Evolutionary conservation across 2,888 invertebrate genomes (phyloP).

Genomic region (Sylvicola cinctus): DNA sequence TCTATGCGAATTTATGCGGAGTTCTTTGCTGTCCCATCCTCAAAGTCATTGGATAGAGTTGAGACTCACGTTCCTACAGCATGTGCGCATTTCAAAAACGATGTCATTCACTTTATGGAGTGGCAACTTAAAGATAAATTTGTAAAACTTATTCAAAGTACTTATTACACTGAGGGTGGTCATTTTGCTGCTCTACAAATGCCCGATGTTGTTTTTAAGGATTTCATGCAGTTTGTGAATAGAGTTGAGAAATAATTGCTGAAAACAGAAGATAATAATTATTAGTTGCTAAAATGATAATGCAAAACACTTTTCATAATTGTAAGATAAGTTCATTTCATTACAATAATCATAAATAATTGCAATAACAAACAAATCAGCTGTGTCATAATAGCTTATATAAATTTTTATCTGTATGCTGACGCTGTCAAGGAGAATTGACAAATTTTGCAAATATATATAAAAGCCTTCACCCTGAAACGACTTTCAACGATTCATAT

Average conservation of each 20-base stretch:
- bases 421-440: too few relatives aligned
- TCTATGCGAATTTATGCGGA: slow-evolving; percentile 52
- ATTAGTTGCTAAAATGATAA: too few relatives aligned
- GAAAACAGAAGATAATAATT: too few relatives aligned
- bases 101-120: slow-evolving; percentile 38
- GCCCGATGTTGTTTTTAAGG: slow-evolving; percentile 46
- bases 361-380: too few relatives aligned
- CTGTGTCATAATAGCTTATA: too few relatives aligned
- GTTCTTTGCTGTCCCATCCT: slow-evolving; percentile 16
- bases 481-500: too few relatives aligned
- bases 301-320: too few relatives aligned
- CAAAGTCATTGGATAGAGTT: slow-evolving; percentile 25
- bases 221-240: slow-evolving; percentile 39
- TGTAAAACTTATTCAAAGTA: slow-evolving; percentile 44
- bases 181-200: slow-evolving; percentile 74
- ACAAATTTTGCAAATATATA: too few relatives aligned
- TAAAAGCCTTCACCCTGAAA: too few relatives aligned
- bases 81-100: slow-evolving; percentile 52
- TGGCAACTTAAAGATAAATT: slow-evolving; percentile 35
- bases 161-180: slow-evolving; percentile 46
- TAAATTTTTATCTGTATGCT: too few relatives aligned
- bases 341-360: not conserved
- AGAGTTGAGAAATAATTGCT: slow-evolving; percentile 17
- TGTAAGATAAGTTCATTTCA: not conserved
- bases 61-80: slow-evolving; percentile 48